Base-by-base conservation (phyloP, 2,797 vertebrate genomes). In the Discoglossus pictus region DNA sequence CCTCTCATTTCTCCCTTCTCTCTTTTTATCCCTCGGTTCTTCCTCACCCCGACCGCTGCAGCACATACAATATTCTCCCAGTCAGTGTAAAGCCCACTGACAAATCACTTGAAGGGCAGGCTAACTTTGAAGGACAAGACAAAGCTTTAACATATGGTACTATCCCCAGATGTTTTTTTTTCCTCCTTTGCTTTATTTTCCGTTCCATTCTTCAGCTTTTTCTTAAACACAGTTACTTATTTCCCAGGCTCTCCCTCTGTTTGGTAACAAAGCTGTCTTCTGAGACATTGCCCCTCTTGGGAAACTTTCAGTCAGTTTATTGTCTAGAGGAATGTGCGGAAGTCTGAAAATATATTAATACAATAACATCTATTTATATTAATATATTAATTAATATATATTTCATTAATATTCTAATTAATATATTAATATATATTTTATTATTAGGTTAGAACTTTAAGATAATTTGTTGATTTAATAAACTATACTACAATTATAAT, bases 91-190 rank as follows among this genome's bases (percentile, higher is more conserved):
- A 87, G 86, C 86, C 89, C 90, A 92, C 92, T 94, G 93, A 94
- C 92, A 91, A 91, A 92, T 94, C 92, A 90, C 86, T 84, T 92
- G 94, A 97, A 99, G 96, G 96, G 89, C 95, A 93, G 89, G 85
- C 89, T 88, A 93, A 95, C 93, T 98, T 96, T 94, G 94, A 95
- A 97, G 96, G 94, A 95, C 93, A 87, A 94, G 92, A 94, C 93
- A 91, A 92, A 93, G 95, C 96, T 92, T 90, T 88, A 89, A 92
- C 94, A 98, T 98, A 95, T 97, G 95, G 94, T 89, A 79, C 77
- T 82, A 83, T 93, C 92, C 95, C 92, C 92, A 89, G 93, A 93
- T 93, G 90, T 88, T 83, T 76, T 85, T 69, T 85, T 78, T 77
- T 67, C 74, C 67, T 71, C 74, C 58, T 56, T 61, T 72, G 21